phyloP scores from a whole-genome alignment of 2,797 vertebrate genomes.

The Siniperca scherzeri region DNA sequence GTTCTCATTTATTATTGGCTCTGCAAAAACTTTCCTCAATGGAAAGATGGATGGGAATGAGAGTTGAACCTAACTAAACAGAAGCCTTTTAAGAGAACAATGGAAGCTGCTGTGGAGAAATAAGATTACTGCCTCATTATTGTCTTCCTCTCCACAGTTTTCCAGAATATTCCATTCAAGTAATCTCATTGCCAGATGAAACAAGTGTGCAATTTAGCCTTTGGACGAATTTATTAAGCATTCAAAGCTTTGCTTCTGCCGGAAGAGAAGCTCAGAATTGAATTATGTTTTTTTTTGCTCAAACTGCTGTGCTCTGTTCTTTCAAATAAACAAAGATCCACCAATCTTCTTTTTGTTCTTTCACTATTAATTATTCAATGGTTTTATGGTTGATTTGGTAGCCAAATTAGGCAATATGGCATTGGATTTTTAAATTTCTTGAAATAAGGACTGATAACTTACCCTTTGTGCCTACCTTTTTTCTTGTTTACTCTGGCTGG shows the following conservation, averaged over 20 bases:
- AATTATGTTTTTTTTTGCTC: slow-evolving; percentile 64
- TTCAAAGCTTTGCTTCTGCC: slow-evolving; percentile 63
- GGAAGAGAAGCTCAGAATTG: slow-evolving; percentile 61
- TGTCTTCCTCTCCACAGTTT: slow-evolving; percentile 73
- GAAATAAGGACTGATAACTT: not conserved
- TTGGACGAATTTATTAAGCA: slow-evolving; percentile 74
- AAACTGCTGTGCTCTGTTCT: slow-evolving; percentile 56
- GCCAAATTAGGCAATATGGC: slow-evolving; percentile 32
- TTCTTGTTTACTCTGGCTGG: not conserved
- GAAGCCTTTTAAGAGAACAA: slow-evolving; percentile 75
- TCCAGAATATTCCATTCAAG: slow-evolving; percentile 75
- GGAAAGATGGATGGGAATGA: slow-evolving; percentile 77
- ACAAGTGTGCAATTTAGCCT: slow-evolving; percentile 68
- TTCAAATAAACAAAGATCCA: slow-evolving; percentile 61
- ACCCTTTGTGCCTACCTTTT: slow-evolving; percentile 2
- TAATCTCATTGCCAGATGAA: slow-evolving; percentile 80
- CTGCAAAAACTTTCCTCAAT: slow-evolving; percentile 71
- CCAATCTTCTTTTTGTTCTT: slow-evolving; percentile 42
- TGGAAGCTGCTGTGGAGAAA: slow-evolving; percentile 78
- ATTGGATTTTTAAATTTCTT: slow-evolving; percentile 6
- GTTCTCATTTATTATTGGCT: slow-evolving; percentile 74
- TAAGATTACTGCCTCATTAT: slow-evolving; percentile 79
- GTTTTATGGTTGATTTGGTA: slow-evolving; percentile 36
- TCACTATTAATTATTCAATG: slow-evolving; percentile 31
- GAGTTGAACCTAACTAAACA: slow-evolving; percentile 73